Evolutionary conservation across 1,140 invertebrate genomes (phyloP).

Genomic region (Drosophila navojoa): DNA sequence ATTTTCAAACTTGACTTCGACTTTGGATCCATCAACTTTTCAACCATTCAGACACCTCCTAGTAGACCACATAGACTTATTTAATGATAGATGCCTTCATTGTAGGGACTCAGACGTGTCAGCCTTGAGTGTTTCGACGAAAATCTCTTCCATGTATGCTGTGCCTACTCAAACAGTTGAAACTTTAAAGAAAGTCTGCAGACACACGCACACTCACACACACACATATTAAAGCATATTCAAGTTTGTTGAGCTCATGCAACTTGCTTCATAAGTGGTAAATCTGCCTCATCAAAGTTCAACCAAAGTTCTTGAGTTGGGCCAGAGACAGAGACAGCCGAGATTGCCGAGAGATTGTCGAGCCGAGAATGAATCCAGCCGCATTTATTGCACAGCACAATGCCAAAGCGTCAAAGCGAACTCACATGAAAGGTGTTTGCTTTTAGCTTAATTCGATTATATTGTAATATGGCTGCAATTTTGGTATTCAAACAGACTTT

Average conservation of each 20-base stretch:
- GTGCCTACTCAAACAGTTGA: constrained; percentile 20
- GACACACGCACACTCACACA: not conserved
- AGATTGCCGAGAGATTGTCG: not conserved
- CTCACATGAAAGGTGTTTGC: not conserved
- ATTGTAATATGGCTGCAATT: not conserved
- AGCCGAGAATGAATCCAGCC: not conserved
- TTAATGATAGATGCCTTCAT: not conserved
- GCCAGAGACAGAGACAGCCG: not conserved
- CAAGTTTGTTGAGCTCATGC: constrained; percentile 1
- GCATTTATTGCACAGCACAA: constrained; percentile 29
- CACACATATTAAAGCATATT: not conserved
- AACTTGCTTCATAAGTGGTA: constrained; percentile 24
- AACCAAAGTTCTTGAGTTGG: constrained; percentile 24
- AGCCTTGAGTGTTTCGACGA: not conserved
- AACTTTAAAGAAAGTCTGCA: constrained; percentile 22
- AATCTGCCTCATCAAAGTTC: constrained; percentile 27
- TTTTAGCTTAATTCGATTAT: not conserved
- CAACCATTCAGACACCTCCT: too few relatives aligned
- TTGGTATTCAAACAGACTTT: too few relatives aligned
- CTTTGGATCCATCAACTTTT: too few relatives aligned
- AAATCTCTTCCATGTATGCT: not conserved
- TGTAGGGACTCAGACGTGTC: not conserved
- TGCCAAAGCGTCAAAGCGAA: constrained; percentile 14
- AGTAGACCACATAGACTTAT: too few relatives aligned
- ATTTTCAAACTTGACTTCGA: too few relatives aligned